Base-by-base conservation (phyloP, 2,888 invertebrate species). In the Troides helena region DNA sequence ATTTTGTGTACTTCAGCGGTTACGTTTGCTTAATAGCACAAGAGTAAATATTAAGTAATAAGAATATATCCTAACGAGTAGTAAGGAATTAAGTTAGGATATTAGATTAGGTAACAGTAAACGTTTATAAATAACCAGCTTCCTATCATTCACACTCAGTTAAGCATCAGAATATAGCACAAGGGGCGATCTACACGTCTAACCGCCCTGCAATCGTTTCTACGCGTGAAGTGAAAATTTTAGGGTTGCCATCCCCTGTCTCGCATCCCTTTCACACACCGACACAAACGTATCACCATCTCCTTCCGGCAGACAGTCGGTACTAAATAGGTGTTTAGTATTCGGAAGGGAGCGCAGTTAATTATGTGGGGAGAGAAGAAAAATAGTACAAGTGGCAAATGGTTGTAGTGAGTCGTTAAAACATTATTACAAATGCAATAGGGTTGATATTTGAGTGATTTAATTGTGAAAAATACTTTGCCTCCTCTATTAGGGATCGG, bases 261-360 rank as follows among this genome's bases (percentile, higher is more conserved):
- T 18, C 64, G 68, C 72, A 5, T 86, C 89, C 75, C 83, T 80
- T 72, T 89, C 81, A 25, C 76, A 72, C 86, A 23, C 25, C 39
- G 6, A 1, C 18, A n/a, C 62, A 30, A 8, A 18, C 56, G 67
- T 79, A 80, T 71, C 8, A 50, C 69, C 62, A 2, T 85, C 83
- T 72, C 81, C 75, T 57, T 85, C 81, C 73, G 71, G 71, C 81
- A 74, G 82, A 86, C 88, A 88, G 86, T 86, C 85, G 80, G 79
- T 84, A 88, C 89, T 90, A 91, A 92, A 91, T 91, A 91, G 89
- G 89, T 88, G 88, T 92, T 92, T 92, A 91, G 91, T 90, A 92
- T 91, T 92, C 92, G 83, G 86, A 86, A 89, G 90, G 92, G 92
- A 85, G 86, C 81, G 82, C 83, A 84, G 86, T 90, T 92, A 92